phyloP scores from a whole-genome alignment of 2,888 invertebrate genomes.

The Brenthis daphne region DNA sequence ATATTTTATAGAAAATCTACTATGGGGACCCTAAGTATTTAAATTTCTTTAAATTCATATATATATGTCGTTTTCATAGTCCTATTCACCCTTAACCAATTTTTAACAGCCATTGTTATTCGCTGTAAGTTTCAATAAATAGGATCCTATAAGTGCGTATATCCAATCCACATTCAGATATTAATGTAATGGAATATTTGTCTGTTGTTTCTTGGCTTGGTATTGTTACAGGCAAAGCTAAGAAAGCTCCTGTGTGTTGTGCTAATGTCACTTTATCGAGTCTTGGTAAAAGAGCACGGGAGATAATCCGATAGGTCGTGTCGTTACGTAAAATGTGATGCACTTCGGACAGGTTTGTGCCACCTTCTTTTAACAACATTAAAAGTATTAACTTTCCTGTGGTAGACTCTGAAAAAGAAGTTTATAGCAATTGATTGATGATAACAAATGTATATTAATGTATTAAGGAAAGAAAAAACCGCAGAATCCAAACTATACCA shows the following conservation, averaged over 20 bases:
- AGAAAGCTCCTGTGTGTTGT: conserved; percentile 57
- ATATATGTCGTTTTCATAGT: too few relatives aligned
- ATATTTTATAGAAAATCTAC: too few relatives aligned
- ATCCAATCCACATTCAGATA: conserved; percentile 73
- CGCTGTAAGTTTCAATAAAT: conserved; percentile 50
- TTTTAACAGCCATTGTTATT: conserved; percentile 20
- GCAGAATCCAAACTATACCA: conserved; percentile 48
- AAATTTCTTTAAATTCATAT: too few relatives aligned
- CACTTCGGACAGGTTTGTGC: conserved; percentile 65
- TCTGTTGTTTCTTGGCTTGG: conserved; percentile 56
- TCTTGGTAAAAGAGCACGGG: conserved; percentile 55
- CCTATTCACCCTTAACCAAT: too few relatives aligned
- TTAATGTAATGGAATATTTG: conserved; percentile 65
- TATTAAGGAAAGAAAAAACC: neutral
- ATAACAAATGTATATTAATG: neutral
- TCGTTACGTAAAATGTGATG: conserved; percentile 62
- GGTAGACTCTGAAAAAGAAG: conserved; percentile 56
- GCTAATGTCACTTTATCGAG: conserved; percentile 55
- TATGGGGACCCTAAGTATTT: too few relatives aligned
- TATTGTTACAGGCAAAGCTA: conserved; percentile 61
- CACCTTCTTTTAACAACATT: conserved; percentile 67
- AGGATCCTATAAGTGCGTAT: conserved; percentile 68
- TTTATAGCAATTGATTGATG: neutral
- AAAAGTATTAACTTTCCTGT: conserved; percentile 65
- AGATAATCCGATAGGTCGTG: conserved; percentile 56